Evolutionary conservation across 2,797 vertebrate species (phyloP).

Genomic region (Acomys russatus): DNA sequence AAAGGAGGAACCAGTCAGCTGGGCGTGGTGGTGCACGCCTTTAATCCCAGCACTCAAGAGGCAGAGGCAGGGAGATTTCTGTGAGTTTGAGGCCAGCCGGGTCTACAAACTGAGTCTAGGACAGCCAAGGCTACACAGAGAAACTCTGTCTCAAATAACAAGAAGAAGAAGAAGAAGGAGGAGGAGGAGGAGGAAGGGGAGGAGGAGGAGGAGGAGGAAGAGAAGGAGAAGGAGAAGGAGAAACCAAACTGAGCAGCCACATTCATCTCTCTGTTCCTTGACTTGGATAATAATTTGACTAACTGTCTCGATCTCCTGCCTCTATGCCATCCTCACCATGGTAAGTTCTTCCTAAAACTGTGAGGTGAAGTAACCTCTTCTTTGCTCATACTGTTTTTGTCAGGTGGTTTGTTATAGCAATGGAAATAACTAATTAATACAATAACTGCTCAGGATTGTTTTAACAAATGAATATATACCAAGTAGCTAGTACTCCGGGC

Average conservation of each 20-base stretch:
- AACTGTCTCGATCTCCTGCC: neutral
- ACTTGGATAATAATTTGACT: neutral
- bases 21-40: no score
- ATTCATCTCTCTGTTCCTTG: neutral
- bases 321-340: neutral
- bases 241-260: neutral
- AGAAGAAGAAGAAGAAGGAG: no score
- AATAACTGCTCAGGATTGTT: neutral
- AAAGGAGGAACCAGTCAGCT: neutral
- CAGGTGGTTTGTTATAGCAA: neutral
- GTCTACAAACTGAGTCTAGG: no score
- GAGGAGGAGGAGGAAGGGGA: no score
- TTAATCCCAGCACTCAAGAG: no score
- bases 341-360: neutral
- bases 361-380: neutral
- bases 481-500: conserved; percentile 16
- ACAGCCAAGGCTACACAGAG: no score
- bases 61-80: no score
- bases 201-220: no score
- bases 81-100: no score
- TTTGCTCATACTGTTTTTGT: neutral
- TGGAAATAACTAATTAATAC: neutral
- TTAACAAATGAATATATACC: conserved; percentile 3
- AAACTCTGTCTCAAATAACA: no score
- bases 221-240: neutral